Evolutionary conservation across 1,140 invertebrate genomes (phyloP), one percentile per base, ranked within the genome.

Genomic region (Gonatopus flavifemur): DNA sequence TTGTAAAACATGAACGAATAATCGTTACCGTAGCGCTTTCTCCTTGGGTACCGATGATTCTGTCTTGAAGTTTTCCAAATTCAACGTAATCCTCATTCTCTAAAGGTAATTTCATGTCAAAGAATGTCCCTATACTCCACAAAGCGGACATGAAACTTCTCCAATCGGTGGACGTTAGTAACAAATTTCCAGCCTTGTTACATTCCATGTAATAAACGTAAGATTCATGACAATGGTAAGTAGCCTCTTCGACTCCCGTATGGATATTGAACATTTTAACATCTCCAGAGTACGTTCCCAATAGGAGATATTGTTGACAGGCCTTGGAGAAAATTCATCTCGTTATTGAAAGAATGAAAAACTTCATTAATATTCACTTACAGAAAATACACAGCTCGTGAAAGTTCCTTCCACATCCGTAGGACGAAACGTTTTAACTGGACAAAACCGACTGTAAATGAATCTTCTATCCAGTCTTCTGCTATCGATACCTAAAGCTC

Each of bases 61-160:
- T 85, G 59, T 96, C 91, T 72, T 95, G 90, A 36, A 87, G 70
- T 74, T 97, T 96, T 62, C 91, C 90, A 76, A 98, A 98, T 70
- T 97, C 93, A 5, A 93, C 88, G 69, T 94, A 89, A 58, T 91
- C 87, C 55, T 96, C 94, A 35, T 91, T 87, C 58, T 89, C 83
- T 53, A 94, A 85, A 20, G 84, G 72, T 55, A 86, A 80, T 80
- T 85, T 88, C 59, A 87, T 81, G 48, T 89, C 86, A 57, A 91
- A 91, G 50, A 83, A 84, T 50, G 70, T 79, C 43, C 74, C 84
- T 62, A 95, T 84, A 37, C 82, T 86, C 94, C 94, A 98, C 0
- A 98, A 74, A 12, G 88, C 86, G 2, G 92, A 95, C 30, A 91
- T 80, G 3, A 92, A 91, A 18, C 82, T 74, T 57, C 92, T 85